Evolutionary conservation across 2,113 vertebrate species (phyloP).

Genomic region (human): GRCh38 chr17:50797501-50798000

Average conservation of each 20-base stretch:
- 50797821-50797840: too few relatives aligned
- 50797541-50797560: constrained; percentile 70
- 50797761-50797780: too few relatives aligned
- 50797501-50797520: constrained; percentile 82
- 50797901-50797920: too few relatives aligned
- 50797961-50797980: too few relatives aligned
- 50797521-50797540: constrained; percentile 70
- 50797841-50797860: too few relatives aligned
- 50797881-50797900: too few relatives aligned
- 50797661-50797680: background rate
- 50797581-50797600: constrained; percentile 72
- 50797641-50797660: constrained; percentile 57
- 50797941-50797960: too few relatives aligned
- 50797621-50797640: constrained; percentile 77
- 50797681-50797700: background rate
- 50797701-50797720: background rate
- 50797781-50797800: too few relatives aligned
- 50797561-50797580: constrained; percentile 76
- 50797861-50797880: too few relatives aligned
- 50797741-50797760: background rate
- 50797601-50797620: constrained; percentile 75
- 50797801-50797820: too few relatives aligned
- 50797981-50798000: too few relatives aligned
- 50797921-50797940: too few relatives aligned
- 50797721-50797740: background rate